Conservation (phyloP, 1,140 invertebrate species). For the Drosophila azteca region DNA sequence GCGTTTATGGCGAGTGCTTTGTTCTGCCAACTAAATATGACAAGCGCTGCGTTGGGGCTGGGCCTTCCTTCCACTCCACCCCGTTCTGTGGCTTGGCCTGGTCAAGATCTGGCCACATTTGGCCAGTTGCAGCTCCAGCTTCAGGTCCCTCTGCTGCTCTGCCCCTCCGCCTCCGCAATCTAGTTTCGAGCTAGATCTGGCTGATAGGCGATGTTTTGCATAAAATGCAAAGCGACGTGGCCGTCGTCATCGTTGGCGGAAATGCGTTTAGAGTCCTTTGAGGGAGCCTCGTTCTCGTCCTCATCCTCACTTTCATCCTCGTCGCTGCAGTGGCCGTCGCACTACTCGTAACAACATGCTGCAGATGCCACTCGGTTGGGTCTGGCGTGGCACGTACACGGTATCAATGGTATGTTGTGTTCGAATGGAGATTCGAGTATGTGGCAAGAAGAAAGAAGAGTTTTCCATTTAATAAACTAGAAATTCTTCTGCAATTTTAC, state of each 20-base stretch:
- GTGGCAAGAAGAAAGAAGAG: too few species aligned
- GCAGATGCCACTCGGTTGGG: slow-evolving; percentile 31
- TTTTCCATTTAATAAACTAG: too few species aligned
- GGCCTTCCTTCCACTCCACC: slow-evolving; percentile 24
- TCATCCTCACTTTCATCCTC: slow-evolving; percentile 9
- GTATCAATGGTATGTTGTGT: too few species aligned
- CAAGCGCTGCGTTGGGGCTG: slow-evolving; percentile 41
- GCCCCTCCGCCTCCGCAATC: slow-evolving; percentile 4
- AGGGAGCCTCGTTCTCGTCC: slow-evolving; percentile 16
- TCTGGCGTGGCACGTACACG: too few species aligned
- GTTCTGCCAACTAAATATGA: slow-evolving; percentile 79
- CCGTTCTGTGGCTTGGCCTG: too few species aligned
- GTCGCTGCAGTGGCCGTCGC: background rate
- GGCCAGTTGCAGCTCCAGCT: slow-evolving; percentile 1
- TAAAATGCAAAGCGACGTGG: slow-evolving; percentile 57
- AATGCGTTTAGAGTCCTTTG: slow-evolving; percentile 76
- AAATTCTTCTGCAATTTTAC: too few species aligned
- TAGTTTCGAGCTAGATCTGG: slow-evolving; percentile 29
- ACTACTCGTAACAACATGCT: slow-evolving; percentile 33
- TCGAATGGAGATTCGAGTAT: too few species aligned
- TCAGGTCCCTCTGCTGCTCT: background rate
- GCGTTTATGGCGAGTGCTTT: slow-evolving; percentile 68
- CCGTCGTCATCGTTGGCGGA: slow-evolving; percentile 52
- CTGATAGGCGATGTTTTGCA: slow-evolving; percentile 71
- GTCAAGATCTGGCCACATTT: background rate